Evolutionary conservation across 53 echinoderm and acorn worm genomes (phyloP), one percentile per base, ranked within the genome.

Genomic region (Echinometra lucunter): DNA sequence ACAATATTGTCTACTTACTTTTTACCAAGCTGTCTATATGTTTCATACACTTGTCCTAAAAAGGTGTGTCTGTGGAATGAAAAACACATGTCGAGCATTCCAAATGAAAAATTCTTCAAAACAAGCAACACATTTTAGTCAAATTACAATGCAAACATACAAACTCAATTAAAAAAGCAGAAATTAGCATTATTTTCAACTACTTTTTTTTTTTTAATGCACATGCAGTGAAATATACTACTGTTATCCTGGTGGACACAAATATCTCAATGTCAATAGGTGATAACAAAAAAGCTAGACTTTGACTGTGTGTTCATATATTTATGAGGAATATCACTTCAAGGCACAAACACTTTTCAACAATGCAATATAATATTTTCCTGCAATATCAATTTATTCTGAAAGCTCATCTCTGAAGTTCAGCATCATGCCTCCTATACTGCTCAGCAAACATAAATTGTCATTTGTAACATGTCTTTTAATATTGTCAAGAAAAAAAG

Each of bases 11-110:
- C 91, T 94, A 94, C 94, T 94, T 94, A 94, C 94, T 83, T 94
- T 58, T 94, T 94, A 94, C 94, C 94, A 58, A 94, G 85, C 66
- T 94, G 94, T 58, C 58, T 82, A 94, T 94, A 94, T 45, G 94
- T 94, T 94, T 94, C 85, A 94, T 94, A 94, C 82, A 83, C 94
- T 60, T 94, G 94, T 44, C 94, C 85, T 94, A 94, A 83, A 93
- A 93, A 93, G 27, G 85, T 83, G 66, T 94, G 94, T 83, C 94
- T 94, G 94, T 58, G 85, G 60, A 89, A 89, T 58, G 60, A 89
- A 19, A 23, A 89, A 89, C 40, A 58, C 37, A 81, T 17, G 42
- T 30, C 90, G 60, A 60, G 90, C 90, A 60, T 40, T 90, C 60
- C 34, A 37, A 90, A 60, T 90, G 23, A 58, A 49, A 75, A 58